These are phyloP conservation scores for Toxostoma redivivum DNA, from an alignment of 2,113 vertebrate species.

Conservation along the genomic window DNA sequence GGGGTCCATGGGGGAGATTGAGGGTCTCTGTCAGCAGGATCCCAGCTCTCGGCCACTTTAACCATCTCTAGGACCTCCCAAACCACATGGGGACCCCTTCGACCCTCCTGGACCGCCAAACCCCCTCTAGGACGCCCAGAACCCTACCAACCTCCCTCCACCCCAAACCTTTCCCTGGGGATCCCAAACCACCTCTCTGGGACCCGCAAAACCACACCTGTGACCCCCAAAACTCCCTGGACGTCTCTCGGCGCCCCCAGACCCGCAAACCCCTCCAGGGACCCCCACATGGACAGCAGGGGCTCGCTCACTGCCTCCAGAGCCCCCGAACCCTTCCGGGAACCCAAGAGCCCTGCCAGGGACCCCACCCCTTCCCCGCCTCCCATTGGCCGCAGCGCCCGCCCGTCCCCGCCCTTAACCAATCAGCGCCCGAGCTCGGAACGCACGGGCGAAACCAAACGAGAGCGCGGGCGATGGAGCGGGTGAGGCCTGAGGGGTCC, in stretches of 20 bases:
- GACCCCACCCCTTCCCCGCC: too few relatives aligned
- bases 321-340: too few relatives aligned
- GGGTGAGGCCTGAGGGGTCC: not conserved
- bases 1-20: accelerated
- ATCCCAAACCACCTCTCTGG: not conserved
- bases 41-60: not conserved
- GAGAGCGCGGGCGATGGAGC: not conserved
- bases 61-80: too few relatives aligned
- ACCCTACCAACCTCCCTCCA: not conserved
- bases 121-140: not conserved
- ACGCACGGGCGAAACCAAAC: not conserved
- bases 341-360: too few relatives aligned
- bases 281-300: too few relatives aligned
- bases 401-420: not conserved
- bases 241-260: not conserved
- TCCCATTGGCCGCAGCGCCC: not conserved
- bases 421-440: not conserved
- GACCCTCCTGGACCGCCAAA: too few relatives aligned
- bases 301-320: too few relatives aligned
- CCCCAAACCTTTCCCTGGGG: not conserved
- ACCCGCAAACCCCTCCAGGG: not conserved
- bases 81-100: not conserved
- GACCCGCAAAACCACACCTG: not conserved
- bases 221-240: not conserved
- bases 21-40: not conserved